phyloP scores from a whole-genome alignment of 2,888 invertebrate genomes.

The Hesperia comma region DNA sequence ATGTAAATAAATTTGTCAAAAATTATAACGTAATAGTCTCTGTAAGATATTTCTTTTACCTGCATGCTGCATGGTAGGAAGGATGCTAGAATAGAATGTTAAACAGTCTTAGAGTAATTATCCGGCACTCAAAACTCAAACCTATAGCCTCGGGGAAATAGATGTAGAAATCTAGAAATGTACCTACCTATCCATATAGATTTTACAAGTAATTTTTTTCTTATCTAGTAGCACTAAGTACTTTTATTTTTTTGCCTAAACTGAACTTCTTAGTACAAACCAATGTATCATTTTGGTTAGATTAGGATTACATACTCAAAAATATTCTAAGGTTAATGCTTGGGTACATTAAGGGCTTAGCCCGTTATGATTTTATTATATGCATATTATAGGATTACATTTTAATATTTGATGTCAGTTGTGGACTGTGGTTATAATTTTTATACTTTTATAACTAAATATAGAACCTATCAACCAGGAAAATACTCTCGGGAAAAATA shows the following conservation, averaged over 20 bases:
- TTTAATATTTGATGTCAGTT: not conserved
- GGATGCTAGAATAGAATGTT: slow-evolving; percentile 27
- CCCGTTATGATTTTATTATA: not conserved
- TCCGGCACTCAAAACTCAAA: slow-evolving; percentile 32
- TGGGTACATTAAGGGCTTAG: slow-evolving; percentile 1
- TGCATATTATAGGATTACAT: not conserved
- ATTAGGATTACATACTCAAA: slow-evolving; percentile 22
- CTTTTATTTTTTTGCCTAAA: slow-evolving; percentile 20
- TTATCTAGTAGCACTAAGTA: slow-evolving; percentile 18
- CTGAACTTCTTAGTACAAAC: slow-evolving; percentile 29
- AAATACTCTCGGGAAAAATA: not conserved
- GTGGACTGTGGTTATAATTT: not conserved
- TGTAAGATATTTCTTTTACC: slow-evolving; percentile 28
- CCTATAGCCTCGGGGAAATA: slow-evolving; percentile 28
- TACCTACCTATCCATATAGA: slow-evolving; percentile 3
- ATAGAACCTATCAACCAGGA: not conserved
- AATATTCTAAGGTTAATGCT: slow-evolving; percentile 14
- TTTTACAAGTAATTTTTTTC: slow-evolving; percentile 9
- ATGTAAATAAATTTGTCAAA: slow-evolving; percentile 33
- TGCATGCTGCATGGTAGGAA: slow-evolving; percentile 9
- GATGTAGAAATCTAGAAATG: too few species aligned
- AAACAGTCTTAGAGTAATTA: slow-evolving; percentile 27
- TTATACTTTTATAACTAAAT: not conserved
- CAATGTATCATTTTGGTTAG: slow-evolving; percentile 21
- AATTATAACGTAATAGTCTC: slow-evolving; percentile 17